Percentiles rank a stretch among this genome's conserved stretches.
Evolutionary conservation across 2,113 vertebrate genomes (phyloP).

Genomic region (Myotis brandtii): DNA sequence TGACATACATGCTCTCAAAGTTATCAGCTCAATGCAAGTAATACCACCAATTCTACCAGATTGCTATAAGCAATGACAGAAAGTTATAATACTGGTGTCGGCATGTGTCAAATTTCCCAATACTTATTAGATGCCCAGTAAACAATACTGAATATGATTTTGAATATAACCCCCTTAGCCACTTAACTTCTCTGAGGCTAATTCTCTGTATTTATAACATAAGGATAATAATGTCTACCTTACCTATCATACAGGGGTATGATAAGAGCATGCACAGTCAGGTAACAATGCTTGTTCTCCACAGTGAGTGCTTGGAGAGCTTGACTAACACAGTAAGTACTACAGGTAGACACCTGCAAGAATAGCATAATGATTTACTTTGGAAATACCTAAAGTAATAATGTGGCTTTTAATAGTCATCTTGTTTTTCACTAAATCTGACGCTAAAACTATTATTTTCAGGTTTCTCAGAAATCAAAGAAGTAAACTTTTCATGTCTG

Average conservation of each 20-base stretch:
- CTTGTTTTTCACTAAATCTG: background rate
- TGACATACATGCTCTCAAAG: background rate
- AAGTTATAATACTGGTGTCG: background rate
- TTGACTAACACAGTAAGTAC: background rate
- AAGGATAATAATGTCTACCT: background rate
- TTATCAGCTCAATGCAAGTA: background rate
- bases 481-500: constrained; percentile 29
- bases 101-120: background rate
- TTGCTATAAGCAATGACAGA: background rate
- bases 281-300: background rate
- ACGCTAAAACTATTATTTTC: background rate
- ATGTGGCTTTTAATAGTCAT: background rate
- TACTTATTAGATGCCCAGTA: background rate
- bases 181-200: background rate
- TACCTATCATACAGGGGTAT: background rate
- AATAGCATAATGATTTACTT: background rate
- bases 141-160: background rate
- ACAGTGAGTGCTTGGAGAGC: background rate
- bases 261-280: background rate
- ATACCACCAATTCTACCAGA: background rate
- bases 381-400: background rate
- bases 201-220: background rate
- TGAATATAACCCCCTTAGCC: background rate
- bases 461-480: constrained; percentile 30
- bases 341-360: background rate